A percentile compares a stretch with the other conserved stretches of the same genome.
These are phyloP conservation scores for Xyrichtys novacula DNA, from an alignment of 2,797 vertebrate genomes.

Conservation along the genomic window DNA sequence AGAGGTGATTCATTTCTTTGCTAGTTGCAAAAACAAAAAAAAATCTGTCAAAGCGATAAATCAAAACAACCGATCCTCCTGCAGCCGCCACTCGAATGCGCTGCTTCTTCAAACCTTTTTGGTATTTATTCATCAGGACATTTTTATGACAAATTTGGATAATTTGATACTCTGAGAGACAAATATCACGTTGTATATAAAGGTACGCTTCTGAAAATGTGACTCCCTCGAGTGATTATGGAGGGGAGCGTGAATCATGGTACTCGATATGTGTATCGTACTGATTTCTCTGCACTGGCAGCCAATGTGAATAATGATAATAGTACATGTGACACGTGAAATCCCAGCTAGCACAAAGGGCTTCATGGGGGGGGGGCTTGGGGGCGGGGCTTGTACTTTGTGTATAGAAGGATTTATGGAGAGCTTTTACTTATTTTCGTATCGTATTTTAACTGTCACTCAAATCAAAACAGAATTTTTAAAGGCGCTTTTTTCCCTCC, in stretches of 20 bases:
- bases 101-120: slow-evolving; percentile 88
- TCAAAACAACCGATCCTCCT: slow-evolving; percentile 86
- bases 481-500: slow-evolving; percentile 83
- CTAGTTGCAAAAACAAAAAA: slow-evolving; percentile 80
- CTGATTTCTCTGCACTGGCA: slow-evolving; percentile 93
- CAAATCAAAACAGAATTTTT: slow-evolving; percentile 85
- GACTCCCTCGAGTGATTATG: slow-evolving; percentile 82
- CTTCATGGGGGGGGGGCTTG: slow-evolving; percentile 78
- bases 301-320: slow-evolving; percentile 90
- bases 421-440: slow-evolving; percentile 99
- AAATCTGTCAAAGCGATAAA: slow-evolving; percentile 47
- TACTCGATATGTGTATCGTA: slow-evolving; percentile 86
- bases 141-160: slow-evolving; percentile 73
- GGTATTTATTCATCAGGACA: slow-evolving; percentile 94
- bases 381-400: slow-evolving; percentile 93
- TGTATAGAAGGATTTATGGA: slow-evolving; percentile 99
- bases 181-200: slow-evolving; percentile 90
- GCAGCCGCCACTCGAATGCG: slow-evolving; percentile 87
- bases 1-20: slow-evolving; percentile 50
- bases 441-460: slow-evolving; percentile 99
- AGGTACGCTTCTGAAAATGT: slow-evolving; percentile 82
- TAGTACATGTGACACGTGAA: slow-evolving; percentile 76
- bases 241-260: slow-evolving; percentile 58
- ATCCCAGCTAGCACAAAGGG: slow-evolving; percentile 96
- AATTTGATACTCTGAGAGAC: slow-evolving; percentile 73